These are phyloP conservation scores for Halichondria panicea DNA, from an alignment of 37 sponge, comb jelly and placozoan genomes.

Conservation along the genomic window DNA sequence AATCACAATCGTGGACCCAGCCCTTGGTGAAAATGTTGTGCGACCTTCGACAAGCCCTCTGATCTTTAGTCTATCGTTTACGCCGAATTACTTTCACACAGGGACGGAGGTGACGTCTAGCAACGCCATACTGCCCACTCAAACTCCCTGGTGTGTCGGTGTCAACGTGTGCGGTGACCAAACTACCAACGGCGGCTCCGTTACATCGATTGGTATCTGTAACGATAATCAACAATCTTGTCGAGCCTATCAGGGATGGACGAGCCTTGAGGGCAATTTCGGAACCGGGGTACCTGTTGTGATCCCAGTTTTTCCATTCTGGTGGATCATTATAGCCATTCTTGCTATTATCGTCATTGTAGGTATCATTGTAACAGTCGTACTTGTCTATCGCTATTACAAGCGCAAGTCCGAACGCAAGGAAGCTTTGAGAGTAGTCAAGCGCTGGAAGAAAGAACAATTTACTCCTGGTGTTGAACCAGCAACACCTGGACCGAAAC, in stretches of 20 bases:
- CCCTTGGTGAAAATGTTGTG: neutral
- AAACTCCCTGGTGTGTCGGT: slow-evolving; percentile 78
- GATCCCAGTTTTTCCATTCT: slow-evolving; percentile 17
- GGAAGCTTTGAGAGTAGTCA: slow-evolving; percentile 66
- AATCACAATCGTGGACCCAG: slow-evolving; percentile 60
- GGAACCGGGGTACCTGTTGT: slow-evolving; percentile 12
- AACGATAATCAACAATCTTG: slow-evolving; percentile 57
- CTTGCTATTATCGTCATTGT: slow-evolving; percentile 52
- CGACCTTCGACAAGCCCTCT: neutral
- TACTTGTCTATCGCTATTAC: slow-evolving; percentile 45
- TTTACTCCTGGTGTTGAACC: slow-evolving; percentile 67
- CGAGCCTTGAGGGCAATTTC: slow-evolving; percentile 38
- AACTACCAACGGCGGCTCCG: neutral
- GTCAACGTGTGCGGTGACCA: slow-evolving; percentile 67
- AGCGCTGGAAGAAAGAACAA: slow-evolving; percentile 72
- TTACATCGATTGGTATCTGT: slow-evolving; percentile 76
- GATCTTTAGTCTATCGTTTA: slow-evolving; percentile 55
- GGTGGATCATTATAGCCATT: slow-evolving; percentile 63
- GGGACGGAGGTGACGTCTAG: slow-evolving; percentile 3
- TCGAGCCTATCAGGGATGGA: slow-evolving; percentile 52
- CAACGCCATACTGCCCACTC: slow-evolving; percentile 37
- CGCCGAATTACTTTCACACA: slow-evolving; percentile 54
- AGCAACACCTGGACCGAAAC: slow-evolving; percentile 38
- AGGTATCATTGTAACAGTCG: slow-evolving; percentile 36
- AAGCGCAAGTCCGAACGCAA: slow-evolving; percentile 52